Evolutionary conservation across 1,140 invertebrate genomes (phyloP).

Genomic region (Magallana ariakensis): DNA sequence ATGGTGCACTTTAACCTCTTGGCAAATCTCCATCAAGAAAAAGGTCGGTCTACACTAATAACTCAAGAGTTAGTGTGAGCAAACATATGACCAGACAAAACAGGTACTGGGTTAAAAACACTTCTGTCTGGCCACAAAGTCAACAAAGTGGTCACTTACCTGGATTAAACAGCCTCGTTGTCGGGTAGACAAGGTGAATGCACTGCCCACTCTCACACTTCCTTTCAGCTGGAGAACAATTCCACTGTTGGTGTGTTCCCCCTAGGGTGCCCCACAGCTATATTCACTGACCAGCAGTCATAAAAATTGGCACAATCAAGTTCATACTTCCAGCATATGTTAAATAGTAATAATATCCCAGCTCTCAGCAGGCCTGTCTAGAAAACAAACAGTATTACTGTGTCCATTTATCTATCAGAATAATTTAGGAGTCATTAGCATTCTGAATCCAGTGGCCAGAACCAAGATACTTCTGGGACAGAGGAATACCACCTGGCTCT

Average conservation of each 20-base stretch:
- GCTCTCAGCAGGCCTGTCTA: neutral
- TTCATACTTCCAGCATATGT: conserved; percentile 28
- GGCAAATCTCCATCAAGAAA: conserved; percentile 1
- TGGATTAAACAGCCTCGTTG: neutral
- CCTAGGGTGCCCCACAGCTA: neutral
- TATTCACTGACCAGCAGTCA: conserved; percentile 27
- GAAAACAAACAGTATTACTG: conserved; percentile 22
- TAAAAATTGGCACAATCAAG: conserved; percentile 34
- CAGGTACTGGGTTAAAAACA: neutral
- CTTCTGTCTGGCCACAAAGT: neutral
- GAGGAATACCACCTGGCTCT: no score
- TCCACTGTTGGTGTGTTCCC: neutral
- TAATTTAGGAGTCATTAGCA: conserved; percentile 19
- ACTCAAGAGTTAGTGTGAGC: neutral
- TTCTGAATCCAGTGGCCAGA: neutral
- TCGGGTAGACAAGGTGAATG: conserved; percentile 11
- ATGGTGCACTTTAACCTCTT: neutral
- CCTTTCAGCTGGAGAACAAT: neutral
- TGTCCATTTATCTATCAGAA: conserved; percentile 5
- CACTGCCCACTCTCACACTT: neutral
- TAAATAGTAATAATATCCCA: conserved; percentile 25
- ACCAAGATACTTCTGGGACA: no score
- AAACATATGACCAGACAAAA: conserved; percentile 19
- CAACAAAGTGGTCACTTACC: conserved; percentile 35
- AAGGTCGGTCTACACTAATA: neutral